Base-by-base conservation (phyloP, 2,797 vertebrate genomes). In the Cheirogaleus major region DNA sequence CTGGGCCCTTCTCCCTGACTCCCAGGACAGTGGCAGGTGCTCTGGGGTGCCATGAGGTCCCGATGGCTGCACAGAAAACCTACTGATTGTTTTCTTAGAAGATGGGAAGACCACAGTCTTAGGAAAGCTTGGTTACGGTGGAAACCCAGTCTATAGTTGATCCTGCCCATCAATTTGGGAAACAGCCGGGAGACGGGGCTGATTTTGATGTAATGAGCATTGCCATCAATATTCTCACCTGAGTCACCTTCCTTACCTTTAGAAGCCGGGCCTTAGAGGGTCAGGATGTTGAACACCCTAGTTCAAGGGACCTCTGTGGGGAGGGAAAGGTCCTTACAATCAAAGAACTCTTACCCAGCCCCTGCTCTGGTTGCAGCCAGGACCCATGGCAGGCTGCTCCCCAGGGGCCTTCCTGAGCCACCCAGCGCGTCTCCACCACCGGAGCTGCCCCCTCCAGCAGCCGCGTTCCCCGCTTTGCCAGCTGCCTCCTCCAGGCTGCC, bases 281-380 rank as follows among this genome's bases (percentile, higher is more conserved):
- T 23, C 48, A 52, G 78, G 43, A 27, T 48, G 35, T 67, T 10
- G 10, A 15, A 11, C 1, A 17, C 17, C 2, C 82, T 7, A 13
- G 52, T 45, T 25, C n/a, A 32, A 13, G 55, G 59, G 8, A 2
- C 14, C 2, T 8, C n/a, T 12, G 1, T 0, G 6, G 12, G 12
- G 7, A 50, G 52, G 52, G 45, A 32, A 7, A 32, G 32, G 11
- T 32, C 73, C 41, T 9, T 35, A 22, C 0, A 35, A 1, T 73
- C 57, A 20, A 11, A 38, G 18, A 41, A 48, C 43, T 35, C 78
- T 82, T 23, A 88, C 35, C 27, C 18, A 0, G 10, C 73, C n/a
- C 41, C 13, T 93, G 14, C 84, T 96, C 69, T 96, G 59, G 4
- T 94, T 97, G 89, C 23, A 97, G 97, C 81, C 12, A 41, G 41